These are phyloP conservation scores for Phalacrocorax brasilianus DNA, from an alignment of 2,113 vertebrate species.

Conservation along the genomic window DNA sequence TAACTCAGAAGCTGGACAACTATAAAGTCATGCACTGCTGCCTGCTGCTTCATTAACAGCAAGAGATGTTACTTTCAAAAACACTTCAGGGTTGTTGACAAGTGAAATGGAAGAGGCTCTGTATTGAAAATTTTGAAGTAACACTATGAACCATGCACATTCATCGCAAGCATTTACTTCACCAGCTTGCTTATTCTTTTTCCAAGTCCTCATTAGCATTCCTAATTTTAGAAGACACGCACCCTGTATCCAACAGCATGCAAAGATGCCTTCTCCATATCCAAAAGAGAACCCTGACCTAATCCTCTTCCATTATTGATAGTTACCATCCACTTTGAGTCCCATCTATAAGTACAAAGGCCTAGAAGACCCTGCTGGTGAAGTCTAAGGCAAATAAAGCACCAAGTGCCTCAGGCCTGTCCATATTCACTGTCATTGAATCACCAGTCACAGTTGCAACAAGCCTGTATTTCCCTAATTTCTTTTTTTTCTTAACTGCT, in stretches of 20 bases:
- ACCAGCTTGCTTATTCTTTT: background rate
- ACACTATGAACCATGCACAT: background rate
- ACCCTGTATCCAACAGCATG: background rate
- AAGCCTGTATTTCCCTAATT: accelerated
- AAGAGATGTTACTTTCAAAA: background rate
- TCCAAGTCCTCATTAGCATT: background rate
- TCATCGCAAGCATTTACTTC: background rate
- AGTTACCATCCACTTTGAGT: background rate
- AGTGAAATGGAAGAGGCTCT: background rate
- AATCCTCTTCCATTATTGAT: background rate
- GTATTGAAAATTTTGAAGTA: background rate
- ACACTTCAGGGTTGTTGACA: background rate
- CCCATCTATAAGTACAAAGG: background rate
- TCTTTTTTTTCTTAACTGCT: background rate
- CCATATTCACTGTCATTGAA: background rate
- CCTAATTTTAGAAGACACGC: background rate
- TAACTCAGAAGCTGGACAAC: background rate
- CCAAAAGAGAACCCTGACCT: background rate
- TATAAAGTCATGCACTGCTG: too few relatives aligned
- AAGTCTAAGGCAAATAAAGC: background rate
- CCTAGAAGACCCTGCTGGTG: background rate
- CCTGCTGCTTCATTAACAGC: background rate
- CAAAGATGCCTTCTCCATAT: background rate
- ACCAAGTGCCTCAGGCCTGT: background rate
- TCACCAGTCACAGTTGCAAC: background rate